Conservation (phyloP, 2,113 vertebrate genomes). For the Setophaga kirtlandii region DNA sequence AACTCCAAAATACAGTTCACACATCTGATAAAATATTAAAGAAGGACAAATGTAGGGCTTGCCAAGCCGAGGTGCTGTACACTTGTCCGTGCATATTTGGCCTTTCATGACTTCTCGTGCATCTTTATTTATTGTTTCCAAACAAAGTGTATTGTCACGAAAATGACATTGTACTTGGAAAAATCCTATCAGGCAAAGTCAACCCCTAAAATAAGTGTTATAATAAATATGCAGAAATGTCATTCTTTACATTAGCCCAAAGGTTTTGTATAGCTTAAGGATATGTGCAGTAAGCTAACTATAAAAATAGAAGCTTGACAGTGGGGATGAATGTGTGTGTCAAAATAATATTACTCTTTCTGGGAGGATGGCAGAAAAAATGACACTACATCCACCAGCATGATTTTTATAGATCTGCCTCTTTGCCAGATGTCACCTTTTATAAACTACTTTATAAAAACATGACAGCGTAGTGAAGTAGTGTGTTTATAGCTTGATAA, state of each 20-base stretch:
- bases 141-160: conserved; percentile 65
- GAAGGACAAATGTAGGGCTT: conserved; percentile 52
- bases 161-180: conserved; percentile 74
- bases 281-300: conserved; percentile 78
- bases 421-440: conserved; percentile 85
- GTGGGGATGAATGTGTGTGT: conserved; percentile 82
- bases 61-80: conserved; percentile 15
- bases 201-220: conserved; percentile 75
- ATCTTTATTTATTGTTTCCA: conserved; percentile 64
- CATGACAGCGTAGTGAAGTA: conserved; percentile 70
- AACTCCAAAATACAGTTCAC: conserved; percentile 17
- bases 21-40: conserved; percentile 58
- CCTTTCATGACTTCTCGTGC: conserved; percentile 62
- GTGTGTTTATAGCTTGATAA: conserved; percentile 80
- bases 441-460: conserved; percentile 83
- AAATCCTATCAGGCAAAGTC: conserved; percentile 79
- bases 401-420: conserved; percentile 79
- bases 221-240: conserved; percentile 84
- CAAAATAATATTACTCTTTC: conserved; percentile 86
- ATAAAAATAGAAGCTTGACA: conserved; percentile 85
- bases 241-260: conserved; percentile 82
- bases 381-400: conserved; percentile 78
- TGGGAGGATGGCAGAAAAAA: conserved; percentile 77
- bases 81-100: conserved; percentile 62
- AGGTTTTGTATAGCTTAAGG: conserved; percentile 84